Conservation (phyloP, 2,113 vertebrate species). For the Gulo gulo region DNA sequence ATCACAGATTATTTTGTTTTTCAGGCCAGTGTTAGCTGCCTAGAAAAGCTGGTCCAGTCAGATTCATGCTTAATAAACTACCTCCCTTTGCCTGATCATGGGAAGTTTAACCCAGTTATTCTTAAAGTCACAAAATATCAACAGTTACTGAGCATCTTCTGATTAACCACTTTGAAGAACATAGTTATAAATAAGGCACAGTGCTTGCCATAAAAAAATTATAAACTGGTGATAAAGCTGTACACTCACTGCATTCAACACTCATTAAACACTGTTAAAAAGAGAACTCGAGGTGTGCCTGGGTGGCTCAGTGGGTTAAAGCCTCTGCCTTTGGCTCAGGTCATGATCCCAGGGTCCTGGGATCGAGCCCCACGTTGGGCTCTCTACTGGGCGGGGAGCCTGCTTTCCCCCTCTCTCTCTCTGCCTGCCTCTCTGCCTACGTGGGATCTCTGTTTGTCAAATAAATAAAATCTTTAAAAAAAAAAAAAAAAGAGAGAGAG, state of each 20-base stretch:
- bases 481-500: too few species aligned
- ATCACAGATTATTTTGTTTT: slow-evolving; percentile 56
- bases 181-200: slow-evolving; percentile 13
- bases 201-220: neutral
- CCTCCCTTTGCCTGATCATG: slow-evolving; percentile 22
- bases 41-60: slow-evolving; percentile 60
- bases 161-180: neutral
- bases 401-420: too few species aligned
- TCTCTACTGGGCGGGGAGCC: too few species aligned
- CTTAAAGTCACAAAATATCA: neutral
- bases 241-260: neutral
- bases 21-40: slow-evolving; percentile 62
- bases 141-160: slow-evolving; percentile 5
- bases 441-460: too few species aligned
- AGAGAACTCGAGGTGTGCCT: neutral
- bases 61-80: slow-evolving; percentile 75
- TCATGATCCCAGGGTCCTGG: too few species aligned
- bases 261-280: neutral
- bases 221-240: neutral
- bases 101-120: neutral
- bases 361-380: too few species aligned
- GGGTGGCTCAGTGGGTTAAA: too few species aligned
- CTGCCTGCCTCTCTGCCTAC: too few species aligned
- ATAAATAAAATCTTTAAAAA: too few species aligned
- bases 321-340: too few species aligned